phyloP scores from a whole-genome alignment of 2,113 vertebrate species.

The Ginglymostoma cirratum region DNA sequence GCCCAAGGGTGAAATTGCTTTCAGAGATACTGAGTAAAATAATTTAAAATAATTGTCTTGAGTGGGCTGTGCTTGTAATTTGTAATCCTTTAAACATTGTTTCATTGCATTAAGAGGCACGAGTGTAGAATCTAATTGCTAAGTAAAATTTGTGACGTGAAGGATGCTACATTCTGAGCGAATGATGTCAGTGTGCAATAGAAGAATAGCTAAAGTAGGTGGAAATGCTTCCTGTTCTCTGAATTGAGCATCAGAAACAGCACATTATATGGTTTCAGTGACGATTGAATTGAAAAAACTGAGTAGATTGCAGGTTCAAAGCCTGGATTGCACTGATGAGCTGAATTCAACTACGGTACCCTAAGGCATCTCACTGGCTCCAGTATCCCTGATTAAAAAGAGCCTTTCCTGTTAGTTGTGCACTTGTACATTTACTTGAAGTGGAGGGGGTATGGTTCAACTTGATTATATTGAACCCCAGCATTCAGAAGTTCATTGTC shows the following conservation, averaged over 20 bases:
- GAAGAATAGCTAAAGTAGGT: not conserved
- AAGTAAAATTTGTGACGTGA: not conserved
- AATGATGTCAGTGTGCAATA: not conserved
- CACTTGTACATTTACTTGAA: not conserved
- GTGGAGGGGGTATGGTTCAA: not conserved
- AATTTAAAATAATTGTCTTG: not conserved
- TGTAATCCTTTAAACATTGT: not conserved
- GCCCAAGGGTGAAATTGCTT: not conserved
- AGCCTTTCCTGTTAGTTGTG: not conserved
- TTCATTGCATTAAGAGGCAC: not conserved
- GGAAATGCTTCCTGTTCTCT: slow-evolving; percentile 3
- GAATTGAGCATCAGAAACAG: not conserved
- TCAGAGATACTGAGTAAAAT: not conserved
- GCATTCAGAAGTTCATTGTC: not conserved
- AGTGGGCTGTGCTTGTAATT: not conserved
- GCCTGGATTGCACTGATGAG: not conserved
- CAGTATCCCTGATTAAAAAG: not conserved
- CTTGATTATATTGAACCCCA: not conserved
- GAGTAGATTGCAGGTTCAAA: not conserved
- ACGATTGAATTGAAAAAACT: not conserved
- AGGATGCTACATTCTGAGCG: not conserved
- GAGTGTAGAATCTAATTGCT: not conserved
- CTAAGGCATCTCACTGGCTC: not conserved
- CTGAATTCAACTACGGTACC: not conserved
- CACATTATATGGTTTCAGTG: not conserved